phyloP scores from a whole-genome alignment of 1,140 invertebrate species.

The Dysdera silvatica region DNA sequence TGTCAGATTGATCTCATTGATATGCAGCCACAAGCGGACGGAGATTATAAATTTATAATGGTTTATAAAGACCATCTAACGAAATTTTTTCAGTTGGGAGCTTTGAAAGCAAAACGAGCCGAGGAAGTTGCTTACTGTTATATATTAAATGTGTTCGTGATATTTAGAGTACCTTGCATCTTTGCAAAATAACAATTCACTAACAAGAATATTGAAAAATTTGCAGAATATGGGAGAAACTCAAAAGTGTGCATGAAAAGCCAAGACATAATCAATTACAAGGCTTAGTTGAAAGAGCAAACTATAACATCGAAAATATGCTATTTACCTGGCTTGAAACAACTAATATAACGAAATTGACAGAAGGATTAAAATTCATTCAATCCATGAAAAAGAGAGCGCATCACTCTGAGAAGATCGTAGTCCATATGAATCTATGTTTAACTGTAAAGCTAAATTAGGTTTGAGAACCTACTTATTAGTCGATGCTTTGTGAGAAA shows the following conservation, averaged over 20 bases:
- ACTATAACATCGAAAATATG: constrained; percentile 30
- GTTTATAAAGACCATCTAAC: constrained; percentile 48
- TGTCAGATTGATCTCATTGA: constrained; percentile 49
- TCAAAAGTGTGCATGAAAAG: constrained; percentile 40
- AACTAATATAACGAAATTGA: constrained; percentile 24
- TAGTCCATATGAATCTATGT: constrained; percentile 30
- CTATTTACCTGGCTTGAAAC: constrained; percentile 19
- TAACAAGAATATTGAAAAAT: constrained; percentile 29
- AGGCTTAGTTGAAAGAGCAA: constrained; percentile 22
- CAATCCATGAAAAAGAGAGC: constrained; percentile 29
- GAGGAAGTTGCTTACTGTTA: constrained; percentile 40
- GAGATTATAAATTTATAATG: constrained; percentile 44
- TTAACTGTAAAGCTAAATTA: constrained; percentile 11
- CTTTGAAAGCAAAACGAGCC: constrained; percentile 41
- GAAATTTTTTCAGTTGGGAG: constrained; percentile 44
- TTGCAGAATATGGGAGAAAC: constrained; percentile 40
- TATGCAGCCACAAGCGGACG: constrained; percentile 43
- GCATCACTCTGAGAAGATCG: constrained; percentile 27
- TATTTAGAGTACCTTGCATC: constrained; percentile 42
- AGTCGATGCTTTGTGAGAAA: too few species aligned
- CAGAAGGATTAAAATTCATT: constrained; percentile 22
- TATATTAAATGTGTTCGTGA: constrained; percentile 44
- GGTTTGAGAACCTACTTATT: too few species aligned
- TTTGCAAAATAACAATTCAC: constrained; percentile 43
- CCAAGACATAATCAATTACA: constrained; percentile 30